Percentiles rank a stretch among this genome's conserved stretches.
phyloP scores from a whole-genome alignment of 2,888 invertebrate species.

The Gisinianus flammeolus region DNA sequence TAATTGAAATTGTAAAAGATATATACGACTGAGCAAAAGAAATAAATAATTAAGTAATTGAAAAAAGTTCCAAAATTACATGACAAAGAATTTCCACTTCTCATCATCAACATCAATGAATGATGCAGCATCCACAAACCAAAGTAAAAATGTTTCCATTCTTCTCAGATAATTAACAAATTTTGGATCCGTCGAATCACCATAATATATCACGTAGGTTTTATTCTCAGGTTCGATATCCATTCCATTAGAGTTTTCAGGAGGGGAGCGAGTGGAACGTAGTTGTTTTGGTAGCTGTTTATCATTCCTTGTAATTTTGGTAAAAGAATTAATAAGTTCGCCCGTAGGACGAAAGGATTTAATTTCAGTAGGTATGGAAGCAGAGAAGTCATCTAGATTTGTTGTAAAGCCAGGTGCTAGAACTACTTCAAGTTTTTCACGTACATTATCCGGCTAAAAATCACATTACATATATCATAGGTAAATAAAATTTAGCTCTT shows the following conservation, averaged over 20 bases:
- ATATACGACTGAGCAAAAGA: neutral
- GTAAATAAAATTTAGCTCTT: too few relatives aligned
- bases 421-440: constrained; percentile 71
- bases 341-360: constrained; percentile 77
- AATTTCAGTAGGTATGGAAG: constrained; percentile 73
- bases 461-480: too few relatives aligned
- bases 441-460: constrained; percentile 75
- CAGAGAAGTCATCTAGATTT: constrained; percentile 75
- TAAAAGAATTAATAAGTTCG: constrained; percentile 70
- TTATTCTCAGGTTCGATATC: constrained; percentile 55
- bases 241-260: neutral
- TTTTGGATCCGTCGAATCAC: constrained; percentile 70
- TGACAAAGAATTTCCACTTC: constrained; percentile 82
- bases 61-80: constrained; percentile 47
- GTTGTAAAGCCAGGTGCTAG: constrained; percentile 74
- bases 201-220: constrained; percentile 80
- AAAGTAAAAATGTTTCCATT: constrained; percentile 88
- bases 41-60: neutral
- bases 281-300: neutral
- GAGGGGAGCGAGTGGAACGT: neutral
- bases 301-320: constrained; percentile 25
- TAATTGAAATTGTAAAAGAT: neutral
- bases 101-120: constrained; percentile 92
- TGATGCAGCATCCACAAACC: constrained; percentile 96
- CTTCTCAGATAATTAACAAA: constrained; percentile 81